A percentile compares a stretch with the other conserved stretches of the same genome.
Conservation (phyloP, 2,797 vertebrate species). For the Melanotaenia parkinsoni region DNA sequence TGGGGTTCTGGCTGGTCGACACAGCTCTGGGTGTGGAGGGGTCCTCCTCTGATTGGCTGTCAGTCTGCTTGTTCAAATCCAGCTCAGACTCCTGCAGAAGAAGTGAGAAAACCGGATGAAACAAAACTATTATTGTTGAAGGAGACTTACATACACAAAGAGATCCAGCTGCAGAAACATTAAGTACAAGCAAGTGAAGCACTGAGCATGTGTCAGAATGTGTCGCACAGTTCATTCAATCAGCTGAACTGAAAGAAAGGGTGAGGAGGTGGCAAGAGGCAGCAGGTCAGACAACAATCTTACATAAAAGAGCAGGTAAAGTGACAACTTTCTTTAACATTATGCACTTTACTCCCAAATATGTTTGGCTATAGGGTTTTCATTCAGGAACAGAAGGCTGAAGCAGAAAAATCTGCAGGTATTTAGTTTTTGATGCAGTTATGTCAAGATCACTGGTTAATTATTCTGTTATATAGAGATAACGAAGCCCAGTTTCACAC, state of each 20-base stretch:
- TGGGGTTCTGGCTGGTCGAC: slow-evolving; percentile 54
- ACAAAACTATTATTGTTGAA: background rate
- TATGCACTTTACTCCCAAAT: too few species aligned
- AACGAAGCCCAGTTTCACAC: too few species aligned
- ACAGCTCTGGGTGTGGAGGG: slow-evolving; percentile 37
- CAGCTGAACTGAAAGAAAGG: background rate
- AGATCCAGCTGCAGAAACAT: background rate
- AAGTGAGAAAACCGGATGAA: background rate
- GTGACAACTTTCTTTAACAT: too few species aligned
- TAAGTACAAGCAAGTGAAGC: background rate
- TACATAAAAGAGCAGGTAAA: too few species aligned
- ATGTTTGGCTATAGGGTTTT: too few species aligned
- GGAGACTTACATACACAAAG: background rate
- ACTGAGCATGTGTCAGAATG: slow-evolving; percentile 1
- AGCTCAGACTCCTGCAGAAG: slow-evolving; percentile 68
- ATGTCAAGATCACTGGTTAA: too few species aligned
- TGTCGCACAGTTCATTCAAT: background rate
- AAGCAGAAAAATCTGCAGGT: too few species aligned
- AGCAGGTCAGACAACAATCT: background rate
- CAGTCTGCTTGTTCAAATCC: slow-evolving; percentile 65
- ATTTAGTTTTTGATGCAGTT: too few species aligned
- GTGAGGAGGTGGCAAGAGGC: slow-evolving; percentile 3
- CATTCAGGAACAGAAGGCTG: too few species aligned
- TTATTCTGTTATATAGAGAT: too few species aligned
- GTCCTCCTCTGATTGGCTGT: slow-evolving; percentile 71